Conservation (phyloP, 1,140 invertebrate species). For the Zaprionus gabonicus region DNA sequence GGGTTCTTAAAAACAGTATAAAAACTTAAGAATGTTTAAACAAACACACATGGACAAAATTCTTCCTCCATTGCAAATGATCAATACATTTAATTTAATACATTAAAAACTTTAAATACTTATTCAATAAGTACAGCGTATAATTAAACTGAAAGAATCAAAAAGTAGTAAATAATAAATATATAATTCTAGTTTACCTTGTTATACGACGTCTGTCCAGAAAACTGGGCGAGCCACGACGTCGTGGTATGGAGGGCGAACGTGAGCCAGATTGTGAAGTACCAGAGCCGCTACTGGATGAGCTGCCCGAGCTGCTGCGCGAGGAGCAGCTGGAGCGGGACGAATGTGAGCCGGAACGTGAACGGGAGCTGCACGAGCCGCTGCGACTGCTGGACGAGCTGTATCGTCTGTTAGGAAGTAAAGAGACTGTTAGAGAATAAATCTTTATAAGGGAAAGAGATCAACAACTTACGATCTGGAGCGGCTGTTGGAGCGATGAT, state of each 20-base stretch:
- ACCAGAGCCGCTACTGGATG: conserved; percentile 73
- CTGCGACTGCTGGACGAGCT: conserved; percentile 84
- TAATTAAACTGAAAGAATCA: background rate
- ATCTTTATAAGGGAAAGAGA: background rate
- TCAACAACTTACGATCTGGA: conserved; percentile 77
- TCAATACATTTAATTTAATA: too few species aligned
- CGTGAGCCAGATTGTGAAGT: conserved; percentile 86
- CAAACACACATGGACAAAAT: too few species aligned
- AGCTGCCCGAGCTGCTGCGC: conserved; percentile 78
- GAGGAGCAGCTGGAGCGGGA: conserved; percentile 86
- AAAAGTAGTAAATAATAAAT: background rate
- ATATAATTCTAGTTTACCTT: conserved; percentile 87
- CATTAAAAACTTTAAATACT: background rate
- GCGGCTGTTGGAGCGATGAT: conserved; percentile 81
- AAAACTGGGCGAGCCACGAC: conserved; percentile 95
- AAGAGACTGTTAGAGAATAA: background rate
- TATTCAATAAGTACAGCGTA: background rate
- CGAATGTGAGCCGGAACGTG: conserved; percentile 85
- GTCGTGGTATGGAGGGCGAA: conserved; percentile 93
- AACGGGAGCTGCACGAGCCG: conserved; percentile 83
- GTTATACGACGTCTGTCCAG: conserved; percentile 95
- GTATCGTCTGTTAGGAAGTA: conserved; percentile 67
- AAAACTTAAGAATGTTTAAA: too few species aligned
- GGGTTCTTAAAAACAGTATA: too few species aligned
- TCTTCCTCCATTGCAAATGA: too few species aligned